These are phyloP conservation scores for Ispidina lecontei DNA, from an alignment of 2,797 vertebrate genomes.

Conservation along the genomic window DNA sequence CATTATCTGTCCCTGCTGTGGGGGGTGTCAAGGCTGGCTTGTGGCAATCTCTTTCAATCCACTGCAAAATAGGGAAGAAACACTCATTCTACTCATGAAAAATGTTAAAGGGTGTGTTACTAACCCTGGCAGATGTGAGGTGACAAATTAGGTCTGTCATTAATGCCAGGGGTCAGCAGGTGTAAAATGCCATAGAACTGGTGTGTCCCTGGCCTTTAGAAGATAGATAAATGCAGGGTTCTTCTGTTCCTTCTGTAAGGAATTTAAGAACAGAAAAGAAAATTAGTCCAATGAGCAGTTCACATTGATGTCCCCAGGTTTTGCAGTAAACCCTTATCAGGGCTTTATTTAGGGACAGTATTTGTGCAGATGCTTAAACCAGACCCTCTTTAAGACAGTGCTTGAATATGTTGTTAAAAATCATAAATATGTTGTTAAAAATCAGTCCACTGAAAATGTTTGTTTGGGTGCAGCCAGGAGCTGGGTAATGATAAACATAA, in stretches of 20 bases:
- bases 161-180: slow-evolving; percentile 5
- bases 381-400: neutral
- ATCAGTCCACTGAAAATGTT: neutral
- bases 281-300: neutral
- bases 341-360: neutral
- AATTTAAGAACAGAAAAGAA: neutral
- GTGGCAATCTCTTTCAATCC: slow-evolving; percentile 23
- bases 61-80: slow-evolving; percentile 7
- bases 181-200: neutral
- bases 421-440: neutral
- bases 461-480: neutral
- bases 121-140: slow-evolving; percentile 26
- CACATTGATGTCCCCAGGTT: neutral
- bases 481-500: neutral
- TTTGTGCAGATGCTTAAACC: neutral
- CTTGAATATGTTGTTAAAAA: neutral
- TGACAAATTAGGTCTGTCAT: slow-evolving; percentile 56
- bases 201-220: neutral
- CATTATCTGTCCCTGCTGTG: neutral
- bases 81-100: slow-evolving; percentile 22
- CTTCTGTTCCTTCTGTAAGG: neutral
- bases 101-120: slow-evolving; percentile 10
- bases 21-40: slow-evolving; percentile 8
- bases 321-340: neutral
- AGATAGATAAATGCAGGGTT: neutral